Conservation (phyloP, 1,140 invertebrate genomes). For the Macrobrachium rosenbergii region DNA sequence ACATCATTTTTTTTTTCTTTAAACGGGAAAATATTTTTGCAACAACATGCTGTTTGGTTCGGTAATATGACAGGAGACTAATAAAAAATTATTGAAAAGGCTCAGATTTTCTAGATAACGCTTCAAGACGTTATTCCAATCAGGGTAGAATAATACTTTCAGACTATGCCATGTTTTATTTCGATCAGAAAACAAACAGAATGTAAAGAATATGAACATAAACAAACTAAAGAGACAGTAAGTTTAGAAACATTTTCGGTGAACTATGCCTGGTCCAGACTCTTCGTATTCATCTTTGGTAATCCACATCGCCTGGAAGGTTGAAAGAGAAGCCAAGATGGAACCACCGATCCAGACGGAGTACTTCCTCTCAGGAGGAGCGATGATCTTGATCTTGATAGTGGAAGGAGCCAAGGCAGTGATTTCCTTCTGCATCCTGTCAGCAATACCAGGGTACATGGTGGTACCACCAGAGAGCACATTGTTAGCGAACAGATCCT, state of each 20-base stretch:
- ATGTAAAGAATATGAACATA: too few relatives aligned
- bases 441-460: constrained; percentile 78
- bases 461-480: constrained; percentile 79
- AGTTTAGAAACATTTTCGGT: constrained; percentile 76
- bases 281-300: constrained; percentile 75
- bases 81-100: too few relatives aligned
- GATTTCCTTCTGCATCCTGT: constrained; percentile 91
- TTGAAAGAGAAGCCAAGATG: constrained; percentile 76
- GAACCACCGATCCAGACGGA: constrained; percentile 77
- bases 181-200: too few relatives aligned
- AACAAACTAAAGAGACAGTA: too few relatives aligned
- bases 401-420: constrained; percentile 79
- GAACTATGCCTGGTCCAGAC: constrained; percentile 74
- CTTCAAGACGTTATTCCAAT: too few relatives aligned
- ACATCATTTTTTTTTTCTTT: too few relatives aligned
- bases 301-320: constrained; percentile 79
- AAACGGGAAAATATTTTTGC: too few relatives aligned
- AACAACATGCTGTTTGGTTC: too few relatives aligned
- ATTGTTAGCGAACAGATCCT: constrained; percentile 84
- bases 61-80: too few relatives aligned
- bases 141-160: too few relatives aligned
- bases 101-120: too few relatives aligned
- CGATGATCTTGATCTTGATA: constrained; percentile 79
- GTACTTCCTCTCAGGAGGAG: constrained; percentile 75
- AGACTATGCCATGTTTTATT: too few relatives aligned